Evolutionary conservation across 1,140 invertebrate species (phyloP).

Genomic region (Caerostris extrusa): DNA sequence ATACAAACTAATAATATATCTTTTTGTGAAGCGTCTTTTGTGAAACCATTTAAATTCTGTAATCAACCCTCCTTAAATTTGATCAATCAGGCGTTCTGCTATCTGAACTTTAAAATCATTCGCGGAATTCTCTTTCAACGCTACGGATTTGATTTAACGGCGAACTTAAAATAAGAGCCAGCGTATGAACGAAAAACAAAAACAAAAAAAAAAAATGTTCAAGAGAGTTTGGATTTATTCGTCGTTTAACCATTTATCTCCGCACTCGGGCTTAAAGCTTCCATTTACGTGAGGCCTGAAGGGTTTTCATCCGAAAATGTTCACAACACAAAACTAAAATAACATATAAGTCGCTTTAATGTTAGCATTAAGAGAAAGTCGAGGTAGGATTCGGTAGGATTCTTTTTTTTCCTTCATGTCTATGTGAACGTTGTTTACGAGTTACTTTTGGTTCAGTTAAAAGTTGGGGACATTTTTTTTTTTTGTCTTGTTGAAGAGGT

Average conservation of each 20-base stretch:
- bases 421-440: not conserved
- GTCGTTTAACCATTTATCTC: conserved; percentile 54
- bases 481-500: not conserved
- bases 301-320: conserved; percentile 45
- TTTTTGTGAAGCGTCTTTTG: not conserved
- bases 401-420: not conserved
- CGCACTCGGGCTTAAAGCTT: conserved; percentile 6
- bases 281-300: conserved; percentile 60
- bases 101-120: not conserved
- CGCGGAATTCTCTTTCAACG: not conserved
- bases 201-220: not conserved
- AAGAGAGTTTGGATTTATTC: conserved; percentile 24
- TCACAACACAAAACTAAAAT: conserved; percentile 55
- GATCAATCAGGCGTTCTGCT: not conserved
- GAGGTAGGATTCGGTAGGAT: conserved; percentile 26
- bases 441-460: not conserved
- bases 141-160: not conserved
- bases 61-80: not conserved
- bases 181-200: not conserved
- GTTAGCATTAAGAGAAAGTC: conserved; percentile 59
- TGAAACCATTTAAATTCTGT: not conserved
- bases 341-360: conserved; percentile 61
- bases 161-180: not conserved
- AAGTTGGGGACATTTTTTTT: not conserved
- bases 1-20: no score